A percentile compares a stretch with the other conserved stretches of the same genome.
Evolutionary conservation across 2,888 invertebrate species (phyloP).

Genomic region (Leucoptera coffeella): DNA sequence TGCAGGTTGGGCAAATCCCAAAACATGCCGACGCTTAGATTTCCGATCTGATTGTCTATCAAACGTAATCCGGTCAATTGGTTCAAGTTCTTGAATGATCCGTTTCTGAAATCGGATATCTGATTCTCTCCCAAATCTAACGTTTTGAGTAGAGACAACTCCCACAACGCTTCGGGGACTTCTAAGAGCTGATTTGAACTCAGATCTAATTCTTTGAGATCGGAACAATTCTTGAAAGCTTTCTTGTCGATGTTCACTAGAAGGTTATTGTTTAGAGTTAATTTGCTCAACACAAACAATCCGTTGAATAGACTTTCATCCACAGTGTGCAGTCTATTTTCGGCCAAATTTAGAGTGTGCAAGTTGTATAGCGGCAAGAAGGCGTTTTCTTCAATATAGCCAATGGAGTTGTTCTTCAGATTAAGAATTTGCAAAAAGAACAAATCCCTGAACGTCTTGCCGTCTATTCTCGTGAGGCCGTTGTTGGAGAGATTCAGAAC

Average conservation of each 20-base stretch:
- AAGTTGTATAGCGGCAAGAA: conserved; percentile 84
- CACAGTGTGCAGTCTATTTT: conserved; percentile 77
- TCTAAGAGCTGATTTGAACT: conserved; percentile 78
- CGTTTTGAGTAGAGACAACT: conserved; percentile 76
- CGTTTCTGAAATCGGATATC: conserved; percentile 75
- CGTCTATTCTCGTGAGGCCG: conserved; percentile 75
- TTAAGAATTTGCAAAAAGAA: conserved; percentile 82
- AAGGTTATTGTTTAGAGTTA: conserved; percentile 81
- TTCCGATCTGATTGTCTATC: conserved; percentile 86
- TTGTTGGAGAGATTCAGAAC: conserved; percentile 83
- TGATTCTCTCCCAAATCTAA: conserved; percentile 90
- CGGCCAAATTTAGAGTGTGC: conserved; percentile 82
- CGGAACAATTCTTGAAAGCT: conserved; percentile 83
- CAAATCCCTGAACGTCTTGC: conserved; percentile 79
- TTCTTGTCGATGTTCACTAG: conserved; percentile 71
- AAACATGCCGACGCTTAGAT: conserved; percentile 79
- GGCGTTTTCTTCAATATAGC: conserved; percentile 82
- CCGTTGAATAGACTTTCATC: conserved; percentile 79
- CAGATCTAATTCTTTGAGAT: conserved; percentile 81
- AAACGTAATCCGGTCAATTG: conserved; percentile 82
- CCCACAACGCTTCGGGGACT: conserved; percentile 78
- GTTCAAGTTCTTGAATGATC: conserved; percentile 77
- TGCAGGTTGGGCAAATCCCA: conserved; percentile 79
- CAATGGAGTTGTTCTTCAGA: conserved; percentile 80
- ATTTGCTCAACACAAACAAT: conserved; percentile 73